Conservation (phyloP, 2,888 invertebrate genomes). For the Ceraclea dissimilis region DNA sequence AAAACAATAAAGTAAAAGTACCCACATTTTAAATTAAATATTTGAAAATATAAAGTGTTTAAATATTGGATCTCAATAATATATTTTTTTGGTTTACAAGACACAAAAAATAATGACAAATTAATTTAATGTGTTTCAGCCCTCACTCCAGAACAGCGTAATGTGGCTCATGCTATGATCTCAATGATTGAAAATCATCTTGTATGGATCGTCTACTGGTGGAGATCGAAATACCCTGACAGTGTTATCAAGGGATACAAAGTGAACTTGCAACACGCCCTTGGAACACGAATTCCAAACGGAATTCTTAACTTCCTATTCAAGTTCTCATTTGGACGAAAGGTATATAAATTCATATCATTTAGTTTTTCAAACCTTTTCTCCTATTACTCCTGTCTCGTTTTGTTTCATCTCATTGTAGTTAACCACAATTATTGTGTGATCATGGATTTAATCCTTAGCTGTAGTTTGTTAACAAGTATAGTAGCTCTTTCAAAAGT, state of each 20-base stretch:
- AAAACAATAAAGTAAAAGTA: no score
- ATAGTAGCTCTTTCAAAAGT: no score
- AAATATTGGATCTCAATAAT: no score
- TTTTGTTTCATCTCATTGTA: background rate
- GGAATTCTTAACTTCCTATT: constrained; percentile 83
- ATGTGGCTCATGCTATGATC: constrained; percentile 84
- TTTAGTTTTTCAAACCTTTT: no score
- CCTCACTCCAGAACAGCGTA: constrained; percentile 77
- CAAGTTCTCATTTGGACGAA: constrained; percentile 78
- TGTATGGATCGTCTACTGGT: constrained; percentile 84
- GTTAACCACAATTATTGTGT: background rate
- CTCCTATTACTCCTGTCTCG: background rate
- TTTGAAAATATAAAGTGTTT: no score
- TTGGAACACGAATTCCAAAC: constrained; percentile 82
- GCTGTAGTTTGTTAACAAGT: no score
- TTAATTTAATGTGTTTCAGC: constrained; percentile 41
- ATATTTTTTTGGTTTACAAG: no score
- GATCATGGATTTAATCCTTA: no score
- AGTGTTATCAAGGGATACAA: constrained; percentile 85
- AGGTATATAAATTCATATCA: constrained; percentile 47
- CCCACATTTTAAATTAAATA: no score
- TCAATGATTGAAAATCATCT: constrained; percentile 94
- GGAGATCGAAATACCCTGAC: constrained; percentile 90
- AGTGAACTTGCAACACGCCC: constrained; percentile 80
- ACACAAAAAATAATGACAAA: no score